Evolutionary conservation across 2,888 invertebrate genomes (phyloP), one percentile per base, ranked within the genome.

Genomic region (Agapostemon virescens): DNA sequence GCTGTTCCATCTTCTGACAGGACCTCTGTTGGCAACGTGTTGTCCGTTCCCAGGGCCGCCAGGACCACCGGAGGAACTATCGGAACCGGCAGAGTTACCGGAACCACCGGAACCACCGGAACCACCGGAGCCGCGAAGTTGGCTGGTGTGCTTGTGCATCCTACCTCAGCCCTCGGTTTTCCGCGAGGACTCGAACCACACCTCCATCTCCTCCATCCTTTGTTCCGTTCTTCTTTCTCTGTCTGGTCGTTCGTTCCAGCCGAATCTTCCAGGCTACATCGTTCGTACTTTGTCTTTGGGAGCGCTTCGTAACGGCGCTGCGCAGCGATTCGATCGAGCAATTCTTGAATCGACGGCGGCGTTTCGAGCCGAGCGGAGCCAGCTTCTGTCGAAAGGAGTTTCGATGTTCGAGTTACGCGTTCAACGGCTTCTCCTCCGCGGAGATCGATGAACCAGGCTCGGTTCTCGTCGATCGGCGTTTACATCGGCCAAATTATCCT

Each of bases 1-100:
- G 82, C 93, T 93, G 90, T 93, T 93, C 93, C 93, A 93, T 77
- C 93, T 89, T 72, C 93, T 90, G 79, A 93, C 93, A 49, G 93
- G 93, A 78, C 93, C 93, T 77, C 92, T 89, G 81, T 85, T 88
- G 64, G 81, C 64, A 72, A 81, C 72, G 84, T 85, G 84, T 82
- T 84, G 85, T 79, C 84, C 81, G 77, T 73, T 76, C 84, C 84
- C 79, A 61, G 76, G 77, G 84, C 83, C 84, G 84, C 88, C 79
- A 80, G 87, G 87, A 69, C 89, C 89, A 30, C 91, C 49, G 49
- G 49, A 49, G 49, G n/a, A 49, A 49, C 49, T 4, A 9, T n/a
- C 49, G 49, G 49, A 49, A n/a, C n/a, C n/a, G n/a, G n/a, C n/a
- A n/a, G 49, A 49, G 9, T n/a, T n/a, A 49, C 84, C 79, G 64